These are phyloP conservation scores for Arvicanthis niloticus DNA, from an alignment of 2,113 vertebrate species.

Conservation along the genomic window DNA sequence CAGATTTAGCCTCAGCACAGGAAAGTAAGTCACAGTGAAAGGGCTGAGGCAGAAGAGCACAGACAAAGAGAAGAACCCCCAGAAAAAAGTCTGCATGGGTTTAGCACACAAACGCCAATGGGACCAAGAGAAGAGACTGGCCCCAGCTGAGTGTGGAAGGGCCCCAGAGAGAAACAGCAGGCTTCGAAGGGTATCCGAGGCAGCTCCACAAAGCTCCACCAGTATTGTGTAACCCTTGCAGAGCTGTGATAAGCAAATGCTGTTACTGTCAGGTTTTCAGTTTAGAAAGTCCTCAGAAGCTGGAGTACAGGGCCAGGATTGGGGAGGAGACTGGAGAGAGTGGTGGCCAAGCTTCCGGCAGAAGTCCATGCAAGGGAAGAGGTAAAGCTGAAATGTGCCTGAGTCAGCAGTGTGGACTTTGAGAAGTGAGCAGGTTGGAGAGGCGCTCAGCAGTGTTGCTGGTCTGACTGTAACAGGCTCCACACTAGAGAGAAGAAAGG, in stretches of 20 bases:
- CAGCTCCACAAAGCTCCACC: background rate
- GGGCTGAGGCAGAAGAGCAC: background rate
- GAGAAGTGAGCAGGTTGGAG: background rate
- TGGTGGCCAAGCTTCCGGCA: background rate
- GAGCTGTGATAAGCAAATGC: background rate
- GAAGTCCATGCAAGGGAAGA: background rate
- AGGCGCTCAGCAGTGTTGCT: background rate
- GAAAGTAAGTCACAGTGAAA: background rate
- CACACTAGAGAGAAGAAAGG: background rate
- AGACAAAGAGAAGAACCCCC: background rate
- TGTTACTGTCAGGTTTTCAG: background rate
- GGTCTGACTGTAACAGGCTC: no score
- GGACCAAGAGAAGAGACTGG: background rate
- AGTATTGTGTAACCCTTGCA: rapidly evolving
- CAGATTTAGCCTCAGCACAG: background rate
- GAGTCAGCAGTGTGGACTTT: rapidly evolving
- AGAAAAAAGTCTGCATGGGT: background rate
- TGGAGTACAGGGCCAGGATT: background rate
- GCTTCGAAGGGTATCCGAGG: background rate
- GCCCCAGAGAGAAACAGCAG: rapidly evolving
- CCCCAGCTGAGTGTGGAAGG: background rate
- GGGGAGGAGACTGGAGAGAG: no score
- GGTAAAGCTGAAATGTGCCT: background rate
- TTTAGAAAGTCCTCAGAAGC: background rate
- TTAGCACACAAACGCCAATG: background rate